phyloP scores from a whole-genome alignment of 1,140 invertebrate genomes.

The Sogatella furcifera region DNA sequence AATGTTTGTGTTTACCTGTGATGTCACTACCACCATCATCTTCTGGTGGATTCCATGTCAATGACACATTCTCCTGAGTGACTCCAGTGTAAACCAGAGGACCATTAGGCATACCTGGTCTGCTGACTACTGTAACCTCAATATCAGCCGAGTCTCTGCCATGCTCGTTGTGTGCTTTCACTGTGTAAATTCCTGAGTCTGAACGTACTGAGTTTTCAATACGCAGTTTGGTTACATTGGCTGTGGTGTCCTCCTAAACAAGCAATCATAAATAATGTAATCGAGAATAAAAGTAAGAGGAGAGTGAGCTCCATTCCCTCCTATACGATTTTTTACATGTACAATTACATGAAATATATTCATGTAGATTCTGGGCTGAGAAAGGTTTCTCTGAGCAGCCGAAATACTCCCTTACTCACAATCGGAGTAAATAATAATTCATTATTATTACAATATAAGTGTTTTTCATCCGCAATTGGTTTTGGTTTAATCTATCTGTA shows the following conservation, averaged over 20 bases:
- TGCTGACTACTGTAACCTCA: constrained; percentile 83
- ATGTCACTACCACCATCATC: constrained; percentile 95
- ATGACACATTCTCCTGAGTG: constrained; percentile 69
- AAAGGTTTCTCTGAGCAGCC: no score
- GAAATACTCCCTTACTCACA: no score
- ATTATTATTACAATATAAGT: no score
- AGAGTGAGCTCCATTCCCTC: no score
- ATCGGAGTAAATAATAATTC: no score
- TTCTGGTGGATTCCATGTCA: constrained; percentile 85
- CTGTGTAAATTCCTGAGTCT: constrained; percentile 86
- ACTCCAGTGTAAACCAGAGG: constrained; percentile 73
- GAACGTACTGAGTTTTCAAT: constrained; percentile 81
- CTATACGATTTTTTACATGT: no score
- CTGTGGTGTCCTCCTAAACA: constrained; percentile 61
- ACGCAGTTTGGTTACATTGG: constrained; percentile 72
- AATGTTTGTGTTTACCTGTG: no score
- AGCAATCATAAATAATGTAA: constrained; percentile 1
- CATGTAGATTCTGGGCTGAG: no score
- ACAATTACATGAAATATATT: no score
- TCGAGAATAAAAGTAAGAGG: no score
- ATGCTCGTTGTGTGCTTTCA: constrained; percentile 78
- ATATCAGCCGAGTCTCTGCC: constrained; percentile 89
- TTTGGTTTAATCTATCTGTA: no score
- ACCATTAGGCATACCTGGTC: constrained; percentile 77
- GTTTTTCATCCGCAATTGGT: no score